Evolutionary conservation across 2,113 vertebrate genomes (phyloP).

Genomic region (Saccopteryx bilineata): DNA sequence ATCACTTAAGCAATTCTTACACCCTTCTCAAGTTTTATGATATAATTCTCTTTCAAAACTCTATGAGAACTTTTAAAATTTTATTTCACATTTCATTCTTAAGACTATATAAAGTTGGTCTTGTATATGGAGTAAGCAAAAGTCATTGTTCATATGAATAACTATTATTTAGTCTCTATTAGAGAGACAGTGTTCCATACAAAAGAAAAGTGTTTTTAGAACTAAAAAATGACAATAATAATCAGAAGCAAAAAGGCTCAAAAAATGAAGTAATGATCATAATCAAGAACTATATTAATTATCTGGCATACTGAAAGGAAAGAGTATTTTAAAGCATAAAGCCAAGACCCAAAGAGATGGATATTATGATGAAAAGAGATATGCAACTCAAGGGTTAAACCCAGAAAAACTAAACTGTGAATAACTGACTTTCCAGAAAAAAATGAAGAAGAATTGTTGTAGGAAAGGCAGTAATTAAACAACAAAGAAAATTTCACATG

Average conservation of each 20-base stretch:
- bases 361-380: background rate
- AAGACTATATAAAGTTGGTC: background rate
- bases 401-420: background rate
- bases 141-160: background rate
- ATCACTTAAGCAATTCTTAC: background rate
- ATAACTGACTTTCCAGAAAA: background rate
- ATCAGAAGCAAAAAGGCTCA: background rate
- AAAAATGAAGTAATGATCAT: background rate
- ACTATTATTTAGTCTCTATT: background rate
- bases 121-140: background rate
- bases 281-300: background rate
- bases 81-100: background rate
- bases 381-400: background rate
- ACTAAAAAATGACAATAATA: background rate
- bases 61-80: background rate
- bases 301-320: background rate
- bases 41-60: constrained; percentile 17
- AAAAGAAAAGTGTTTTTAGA: background rate
- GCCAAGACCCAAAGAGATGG: background rate
- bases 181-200: background rate
- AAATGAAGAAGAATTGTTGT: background rate
- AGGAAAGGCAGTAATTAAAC: background rate
- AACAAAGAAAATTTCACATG: background rate
- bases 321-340: background rate
- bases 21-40: background rate